Evolutionary conservation across 2,797 vertebrate genomes (phyloP).

Genomic region (Amazona finschi): DNA sequence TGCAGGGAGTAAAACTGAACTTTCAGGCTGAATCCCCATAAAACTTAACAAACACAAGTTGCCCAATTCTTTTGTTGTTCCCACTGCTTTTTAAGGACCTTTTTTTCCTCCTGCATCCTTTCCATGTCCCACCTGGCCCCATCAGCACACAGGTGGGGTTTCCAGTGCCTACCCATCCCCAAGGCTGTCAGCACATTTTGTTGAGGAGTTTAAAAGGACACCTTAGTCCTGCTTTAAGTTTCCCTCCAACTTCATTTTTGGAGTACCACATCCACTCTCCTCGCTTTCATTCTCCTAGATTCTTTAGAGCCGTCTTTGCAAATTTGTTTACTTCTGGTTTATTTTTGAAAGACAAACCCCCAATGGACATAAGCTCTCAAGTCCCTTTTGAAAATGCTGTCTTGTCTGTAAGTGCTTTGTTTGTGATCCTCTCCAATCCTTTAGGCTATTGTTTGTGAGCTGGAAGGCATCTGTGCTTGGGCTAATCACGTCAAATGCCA

Average conservation of each 20-base stretch:
- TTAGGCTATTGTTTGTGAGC: constrained; percentile 64
- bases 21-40: background rate
- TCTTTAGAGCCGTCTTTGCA: background rate
- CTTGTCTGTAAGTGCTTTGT: constrained; percentile 59
- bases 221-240: background rate
- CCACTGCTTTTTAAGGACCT: background rate
- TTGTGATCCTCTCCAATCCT: constrained; percentile 63
- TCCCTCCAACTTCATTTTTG: background rate
- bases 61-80: background rate
- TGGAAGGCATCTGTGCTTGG: constrained; percentile 52
- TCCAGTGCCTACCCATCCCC: background rate
- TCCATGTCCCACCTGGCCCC: background rate
- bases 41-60: background rate
- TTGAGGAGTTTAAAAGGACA: background rate
- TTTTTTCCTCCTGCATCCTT: background rate
- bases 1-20: background rate
- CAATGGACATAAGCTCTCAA: constrained; percentile 49
- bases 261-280: background rate
- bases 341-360: constrained; percentile 63
- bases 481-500: constrained; percentile 55
- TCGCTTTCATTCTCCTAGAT: background rate
- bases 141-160: background rate
- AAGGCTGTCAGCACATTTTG: background rate
- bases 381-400: constrained; percentile 51
- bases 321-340: constrained; percentile 61